A percentile compares a stretch with the other conserved stretches of the same genome.
Evolutionary conservation across 2,888 invertebrate genomes (phyloP).

Genomic region (Augiades crinisus): DNA sequence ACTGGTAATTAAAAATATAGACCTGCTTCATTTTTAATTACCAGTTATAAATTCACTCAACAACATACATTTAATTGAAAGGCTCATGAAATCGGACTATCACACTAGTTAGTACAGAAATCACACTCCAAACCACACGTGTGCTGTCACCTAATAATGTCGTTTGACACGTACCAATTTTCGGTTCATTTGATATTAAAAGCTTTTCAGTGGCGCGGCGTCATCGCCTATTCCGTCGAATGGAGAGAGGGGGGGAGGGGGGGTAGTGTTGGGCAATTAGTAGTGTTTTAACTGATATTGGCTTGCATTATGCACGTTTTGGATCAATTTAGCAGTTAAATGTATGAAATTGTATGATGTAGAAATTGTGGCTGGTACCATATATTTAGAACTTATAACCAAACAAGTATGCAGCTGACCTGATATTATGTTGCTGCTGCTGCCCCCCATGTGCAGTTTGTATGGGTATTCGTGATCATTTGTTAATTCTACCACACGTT

Average conservation of each 20-base stretch:
- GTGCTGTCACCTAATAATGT: constrained; percentile 62
- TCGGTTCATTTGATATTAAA: constrained; percentile 80
- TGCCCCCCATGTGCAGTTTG: too few relatives aligned
- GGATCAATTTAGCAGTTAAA: constrained; percentile 4
- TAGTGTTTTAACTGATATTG: constrained; percentile 41
- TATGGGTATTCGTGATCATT: too few relatives aligned
- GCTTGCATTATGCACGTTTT: constrained; percentile 26
- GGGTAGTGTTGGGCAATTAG: constrained; percentile 37
- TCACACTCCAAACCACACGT: constrained; percentile 32
- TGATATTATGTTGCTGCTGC: too few relatives aligned
- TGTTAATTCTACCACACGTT: too few relatives aligned
- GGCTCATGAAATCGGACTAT: too few relatives aligned
- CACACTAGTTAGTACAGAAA: constrained; percentile 28
- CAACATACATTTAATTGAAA: too few relatives aligned
- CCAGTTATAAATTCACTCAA: too few relatives aligned
- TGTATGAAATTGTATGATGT: neutral
- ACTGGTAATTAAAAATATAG: too few relatives aligned
- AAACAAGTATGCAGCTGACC: too few relatives aligned
- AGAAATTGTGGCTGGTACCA: neutral
- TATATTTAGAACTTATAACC: too few relatives aligned
- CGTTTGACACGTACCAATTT: constrained; percentile 79
- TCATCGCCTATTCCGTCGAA: constrained; percentile 56
- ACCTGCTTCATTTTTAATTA: too few relatives aligned
- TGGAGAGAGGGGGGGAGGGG: constrained; percentile 35
- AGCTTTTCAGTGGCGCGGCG: constrained; percentile 63